Evolutionary conservation across 1,140 invertebrate species (phyloP).

Genomic region (Pinna nobilis): DNA sequence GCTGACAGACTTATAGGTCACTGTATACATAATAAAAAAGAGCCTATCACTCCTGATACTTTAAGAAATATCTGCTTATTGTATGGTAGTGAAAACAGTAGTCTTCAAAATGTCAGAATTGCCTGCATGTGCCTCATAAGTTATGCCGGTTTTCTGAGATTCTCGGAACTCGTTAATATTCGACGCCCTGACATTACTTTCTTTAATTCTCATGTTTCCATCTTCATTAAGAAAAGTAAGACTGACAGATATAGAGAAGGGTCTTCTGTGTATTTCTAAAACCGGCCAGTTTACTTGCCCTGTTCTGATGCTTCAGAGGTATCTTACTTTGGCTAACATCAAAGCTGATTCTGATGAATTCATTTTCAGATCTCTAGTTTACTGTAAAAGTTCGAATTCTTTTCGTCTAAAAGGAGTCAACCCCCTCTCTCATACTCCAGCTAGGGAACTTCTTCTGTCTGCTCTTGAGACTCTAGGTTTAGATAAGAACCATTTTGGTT

Average conservation of each 20-base stretch:
- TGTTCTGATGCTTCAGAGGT: slow-evolving; percentile 13
- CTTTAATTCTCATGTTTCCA: slow-evolving; percentile 5
- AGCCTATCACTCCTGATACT: slow-evolving; percentile 22
- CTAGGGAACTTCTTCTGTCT: slow-evolving; percentile 5
- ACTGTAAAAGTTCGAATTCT: slow-evolving; percentile 5
- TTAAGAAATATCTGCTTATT: neutral
- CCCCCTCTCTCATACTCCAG: slow-evolving; percentile 22
- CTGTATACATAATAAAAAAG: neutral
- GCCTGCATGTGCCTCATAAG: slow-evolving; percentile 17
- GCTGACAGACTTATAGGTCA: neutral
- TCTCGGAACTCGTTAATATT: slow-evolving; percentile 24
- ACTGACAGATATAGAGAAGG: slow-evolving; percentile 25
- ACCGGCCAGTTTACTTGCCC: neutral
- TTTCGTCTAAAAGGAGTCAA: slow-evolving; percentile 13
- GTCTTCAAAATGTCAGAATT: neutral
- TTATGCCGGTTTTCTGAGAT: slow-evolving; percentile 28
- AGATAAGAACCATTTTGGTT: slow-evolving; percentile 13
- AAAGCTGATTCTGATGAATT: slow-evolving; percentile 8
- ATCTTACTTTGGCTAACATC: slow-evolving; percentile 4
- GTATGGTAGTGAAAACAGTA: neutral
- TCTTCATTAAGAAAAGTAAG: slow-evolving; percentile 19
- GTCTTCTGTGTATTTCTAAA: slow-evolving; percentile 9
- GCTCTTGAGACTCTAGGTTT: slow-evolving; percentile 1
- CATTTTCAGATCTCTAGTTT: slow-evolving; percentile 26
- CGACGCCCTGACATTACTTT: slow-evolving; percentile 8